These are phyloP conservation scores for Nasonia longicornis DNA, from an alignment of 1,140 invertebrate species.

Conservation along the genomic window DNA sequence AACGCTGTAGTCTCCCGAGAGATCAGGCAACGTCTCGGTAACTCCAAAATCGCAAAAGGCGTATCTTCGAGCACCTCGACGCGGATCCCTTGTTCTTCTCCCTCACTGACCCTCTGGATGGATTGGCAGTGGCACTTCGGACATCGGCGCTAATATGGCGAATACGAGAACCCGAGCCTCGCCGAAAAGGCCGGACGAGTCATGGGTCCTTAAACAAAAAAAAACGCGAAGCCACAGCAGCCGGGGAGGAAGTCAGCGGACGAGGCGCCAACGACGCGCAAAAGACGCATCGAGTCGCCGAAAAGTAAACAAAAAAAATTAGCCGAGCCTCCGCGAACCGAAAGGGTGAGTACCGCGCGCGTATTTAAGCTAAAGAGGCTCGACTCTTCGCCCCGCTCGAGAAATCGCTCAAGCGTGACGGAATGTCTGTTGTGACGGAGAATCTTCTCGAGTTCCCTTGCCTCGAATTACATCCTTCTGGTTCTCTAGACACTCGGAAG, in stretches of 20 bases:
- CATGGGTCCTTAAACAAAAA: not conserved
- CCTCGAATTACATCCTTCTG: slow-evolving; percentile 36
- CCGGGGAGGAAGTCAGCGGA: slow-evolving; percentile 14
- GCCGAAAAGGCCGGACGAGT: slow-evolving; percentile 33
- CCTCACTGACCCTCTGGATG: not conserved
- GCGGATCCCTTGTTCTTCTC: not conserved
- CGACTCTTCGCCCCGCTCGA: slow-evolving; percentile 52
- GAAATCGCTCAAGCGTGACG: slow-evolving; percentile 64
- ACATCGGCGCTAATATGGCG: slow-evolving; percentile 36
- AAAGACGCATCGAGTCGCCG: slow-evolving; percentile 34
- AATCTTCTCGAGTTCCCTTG: slow-evolving; percentile 32
- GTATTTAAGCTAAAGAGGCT: slow-evolving; percentile 11
- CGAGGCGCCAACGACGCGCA: slow-evolving; percentile 28
- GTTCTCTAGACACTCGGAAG: slow-evolving; percentile 62
- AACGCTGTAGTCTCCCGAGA: not conserved
- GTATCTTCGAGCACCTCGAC: slow-evolving; percentile 42
- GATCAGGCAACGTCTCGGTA: not conserved
- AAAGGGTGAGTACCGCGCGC: slow-evolving; percentile 41
- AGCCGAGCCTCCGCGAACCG: slow-evolving; percentile 48
- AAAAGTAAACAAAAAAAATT: slow-evolving; percentile 42
- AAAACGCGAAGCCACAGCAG: slow-evolving; percentile 34
- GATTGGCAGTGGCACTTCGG: slow-evolving; percentile 23
- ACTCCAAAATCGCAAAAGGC: slow-evolving; percentile 54
- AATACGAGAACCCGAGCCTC: slow-evolving; percentile 2
- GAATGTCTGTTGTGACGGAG: slow-evolving; percentile 21